phyloP scores from a whole-genome alignment of 2,113 vertebrate genomes.

The Alces alces region DNA sequence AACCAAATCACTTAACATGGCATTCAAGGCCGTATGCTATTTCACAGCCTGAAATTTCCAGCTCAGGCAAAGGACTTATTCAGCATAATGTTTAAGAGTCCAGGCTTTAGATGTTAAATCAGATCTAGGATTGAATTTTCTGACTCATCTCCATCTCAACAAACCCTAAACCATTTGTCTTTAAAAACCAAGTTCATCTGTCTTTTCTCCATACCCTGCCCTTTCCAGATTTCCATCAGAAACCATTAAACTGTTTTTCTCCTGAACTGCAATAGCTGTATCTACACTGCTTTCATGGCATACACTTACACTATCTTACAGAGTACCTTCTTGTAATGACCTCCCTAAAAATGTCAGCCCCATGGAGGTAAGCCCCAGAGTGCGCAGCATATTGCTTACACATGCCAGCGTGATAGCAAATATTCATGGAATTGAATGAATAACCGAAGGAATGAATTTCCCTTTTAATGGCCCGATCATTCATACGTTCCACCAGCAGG shows the following conservation, averaged over 20 bases:
- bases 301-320: background rate
- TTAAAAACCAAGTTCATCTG: background rate
- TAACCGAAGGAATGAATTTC: background rate
- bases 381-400: background rate
- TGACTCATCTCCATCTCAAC: background rate
- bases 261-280: background rate
- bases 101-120: background rate
- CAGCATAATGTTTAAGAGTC: background rate
- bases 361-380: background rate
- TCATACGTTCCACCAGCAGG: slow-evolving; percentile 1
- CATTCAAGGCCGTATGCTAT: background rate
- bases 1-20: background rate
- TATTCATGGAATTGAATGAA: background rate
- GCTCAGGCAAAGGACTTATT: background rate
- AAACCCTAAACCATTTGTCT: background rate
- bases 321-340: background rate
- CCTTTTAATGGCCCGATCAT: background rate
- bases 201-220: background rate
- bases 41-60: background rate
- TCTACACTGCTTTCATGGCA: background rate
- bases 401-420: background rate
- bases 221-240: background rate
- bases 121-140: slow-evolving; percentile 9
- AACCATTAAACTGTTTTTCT: background rate
- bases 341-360: background rate